phyloP scores from a whole-genome alignment of 2,888 invertebrate species.

The Hofmannophila pseudospretella region DNA sequence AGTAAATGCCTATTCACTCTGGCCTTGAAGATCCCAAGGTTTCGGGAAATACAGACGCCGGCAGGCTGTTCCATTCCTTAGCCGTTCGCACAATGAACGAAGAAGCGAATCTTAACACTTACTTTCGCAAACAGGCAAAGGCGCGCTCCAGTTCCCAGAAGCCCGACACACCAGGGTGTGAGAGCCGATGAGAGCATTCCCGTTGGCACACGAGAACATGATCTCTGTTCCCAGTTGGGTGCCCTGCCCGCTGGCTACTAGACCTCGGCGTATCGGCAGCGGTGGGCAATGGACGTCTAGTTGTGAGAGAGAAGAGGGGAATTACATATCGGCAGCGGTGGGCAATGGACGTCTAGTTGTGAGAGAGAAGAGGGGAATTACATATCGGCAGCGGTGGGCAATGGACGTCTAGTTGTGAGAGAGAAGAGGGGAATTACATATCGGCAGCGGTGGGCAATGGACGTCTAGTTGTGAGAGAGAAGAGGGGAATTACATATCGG shows the following conservation, averaged over 20 bases:
- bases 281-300: constrained; percentile 88
- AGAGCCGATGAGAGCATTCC: constrained; percentile 88
- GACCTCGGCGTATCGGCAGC: constrained; percentile 83
- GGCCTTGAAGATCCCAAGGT: too few relatives aligned
- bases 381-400: constrained; percentile 86
- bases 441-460: constrained; percentile 87
- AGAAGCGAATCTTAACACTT: constrained; percentile 53
- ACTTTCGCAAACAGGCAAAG: constrained; percentile 90
- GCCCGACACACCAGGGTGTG: constrained; percentile 86
- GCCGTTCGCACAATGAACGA: too few relatives aligned
- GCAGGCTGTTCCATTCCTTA: too few relatives aligned
- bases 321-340: constrained; percentile 84
- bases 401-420: constrained; percentile 87
- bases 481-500: too few relatives aligned
- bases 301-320: too few relatives aligned
- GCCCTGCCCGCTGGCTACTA: constrained; percentile 83
- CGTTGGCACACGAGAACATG: constrained; percentile 86
- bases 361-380: too few relatives aligned
- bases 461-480: too few relatives aligned
- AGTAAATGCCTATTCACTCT: too few relatives aligned
- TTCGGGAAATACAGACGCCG: too few relatives aligned
- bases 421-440: too few relatives aligned
- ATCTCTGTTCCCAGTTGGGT: constrained; percentile 87
- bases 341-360: constrained; percentile 89
- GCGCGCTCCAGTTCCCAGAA: constrained; percentile 91